Percentiles rank a stretch among this genome's conserved stretches.
Conservation (phyloP, 2,888 invertebrate species). For the Lycia hirtaria region DNA sequence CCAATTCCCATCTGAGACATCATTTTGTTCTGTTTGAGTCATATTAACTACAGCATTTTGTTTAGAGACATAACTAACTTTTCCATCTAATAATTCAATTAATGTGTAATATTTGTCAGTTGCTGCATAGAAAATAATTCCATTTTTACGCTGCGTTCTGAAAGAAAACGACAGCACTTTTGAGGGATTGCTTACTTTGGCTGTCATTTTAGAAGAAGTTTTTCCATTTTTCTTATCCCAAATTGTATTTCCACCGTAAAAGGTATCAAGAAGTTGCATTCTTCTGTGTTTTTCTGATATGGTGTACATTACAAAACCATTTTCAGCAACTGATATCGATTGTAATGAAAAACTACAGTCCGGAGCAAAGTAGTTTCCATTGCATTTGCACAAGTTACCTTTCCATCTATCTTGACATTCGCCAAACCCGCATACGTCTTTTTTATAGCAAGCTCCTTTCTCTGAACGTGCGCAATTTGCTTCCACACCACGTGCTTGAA, state of each 20-base stretch:
- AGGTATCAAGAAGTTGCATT: slow-evolving; percentile 93
- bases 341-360: slow-evolving; percentile 92
- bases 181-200: slow-evolving; percentile 79
- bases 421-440: slow-evolving; percentile 85
- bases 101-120: slow-evolving; percentile 95
- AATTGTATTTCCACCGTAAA: slow-evolving; percentile 90
- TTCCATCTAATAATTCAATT: slow-evolving; percentile 91
- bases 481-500: slow-evolving; percentile 89
- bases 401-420: slow-evolving; percentile 95
- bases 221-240: slow-evolving; percentile 85
- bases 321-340: slow-evolving; percentile 91
- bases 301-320: slow-evolving; percentile 91
- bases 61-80: slow-evolving; percentile 92
- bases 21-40: slow-evolving; percentile 87
- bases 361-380: slow-evolving; percentile 89
- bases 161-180: slow-evolving; percentile 93
- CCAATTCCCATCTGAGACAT: slow-evolving; percentile 93
- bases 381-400: slow-evolving; percentile 89
- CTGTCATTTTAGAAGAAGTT: slow-evolving; percentile 57
- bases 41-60: slow-evolving; percentile 93
- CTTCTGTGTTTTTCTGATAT: slow-evolving; percentile 94
- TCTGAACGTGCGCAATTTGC: slow-evolving; percentile 91
- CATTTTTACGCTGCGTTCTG: slow-evolving; percentile 91
- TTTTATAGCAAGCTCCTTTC: slow-evolving; percentile 87
- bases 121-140: slow-evolving; percentile 93